Conservation (phyloP, 1,140 invertebrate genomes). For the Ooceraea biroi region DNA sequence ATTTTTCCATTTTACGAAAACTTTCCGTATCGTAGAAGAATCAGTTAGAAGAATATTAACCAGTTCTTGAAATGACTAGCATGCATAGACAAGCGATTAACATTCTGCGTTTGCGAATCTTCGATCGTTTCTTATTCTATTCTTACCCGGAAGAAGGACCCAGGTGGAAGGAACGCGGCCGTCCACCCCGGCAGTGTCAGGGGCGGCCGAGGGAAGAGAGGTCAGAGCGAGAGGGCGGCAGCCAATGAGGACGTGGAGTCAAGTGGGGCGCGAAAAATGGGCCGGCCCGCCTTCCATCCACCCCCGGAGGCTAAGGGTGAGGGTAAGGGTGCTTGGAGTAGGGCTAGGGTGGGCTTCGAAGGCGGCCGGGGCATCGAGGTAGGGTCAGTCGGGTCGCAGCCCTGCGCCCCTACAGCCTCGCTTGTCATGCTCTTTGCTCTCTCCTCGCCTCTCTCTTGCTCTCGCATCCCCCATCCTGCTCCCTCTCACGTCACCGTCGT, state of each 20-base stretch:
- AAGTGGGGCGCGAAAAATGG: constrained; percentile 85
- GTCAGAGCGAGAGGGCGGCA: constrained; percentile 82
- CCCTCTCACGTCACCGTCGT: constrained; percentile 21
- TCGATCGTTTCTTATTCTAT: constrained; percentile 43
- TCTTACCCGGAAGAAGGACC: constrained; percentile 50
- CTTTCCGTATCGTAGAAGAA: not conserved
- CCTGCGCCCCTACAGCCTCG: constrained; percentile 81
- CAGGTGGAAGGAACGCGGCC: constrained; percentile 67
- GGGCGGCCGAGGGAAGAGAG: constrained; percentile 76
- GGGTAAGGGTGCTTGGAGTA: constrained; percentile 81
- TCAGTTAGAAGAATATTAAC: constrained; percentile 23
- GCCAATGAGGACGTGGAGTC: constrained; percentile 83
- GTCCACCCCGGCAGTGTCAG: constrained; percentile 70
- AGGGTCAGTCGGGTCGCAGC: constrained; percentile 86
- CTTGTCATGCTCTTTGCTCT: constrained; percentile 81
- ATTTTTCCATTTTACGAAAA: not conserved
- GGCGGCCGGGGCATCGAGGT: constrained; percentile 81
- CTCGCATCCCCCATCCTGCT: not conserved
- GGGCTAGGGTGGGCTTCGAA: constrained; percentile 79
- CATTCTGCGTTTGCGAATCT: constrained; percentile 26
- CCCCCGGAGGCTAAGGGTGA: constrained; percentile 79
- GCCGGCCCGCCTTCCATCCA: constrained; percentile 81
- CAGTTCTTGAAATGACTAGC: not conserved
- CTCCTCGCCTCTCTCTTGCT: constrained; percentile 26
- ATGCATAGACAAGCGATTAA: constrained; percentile 38